Percentiles rank a stretch among this genome's conserved stretches.
Conservation (phyloP, 2,888 invertebrate genomes). For the Eutolmus rufibarbis region DNA sequence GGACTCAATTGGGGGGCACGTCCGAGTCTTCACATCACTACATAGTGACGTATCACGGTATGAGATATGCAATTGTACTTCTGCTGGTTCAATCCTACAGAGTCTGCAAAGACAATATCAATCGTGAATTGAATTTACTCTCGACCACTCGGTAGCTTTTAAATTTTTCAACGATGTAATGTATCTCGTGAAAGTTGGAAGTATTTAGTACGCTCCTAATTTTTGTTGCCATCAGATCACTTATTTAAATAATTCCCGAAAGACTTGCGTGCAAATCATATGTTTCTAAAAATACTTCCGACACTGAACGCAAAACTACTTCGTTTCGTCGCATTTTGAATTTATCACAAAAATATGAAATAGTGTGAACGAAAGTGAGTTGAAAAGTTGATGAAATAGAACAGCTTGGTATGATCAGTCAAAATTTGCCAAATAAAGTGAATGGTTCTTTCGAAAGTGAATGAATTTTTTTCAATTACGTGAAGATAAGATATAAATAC, state of each 20-base stretch:
- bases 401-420: neutral
- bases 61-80: neutral
- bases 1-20: slow-evolving; percentile 14
- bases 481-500: neutral
- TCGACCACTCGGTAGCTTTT: neutral
- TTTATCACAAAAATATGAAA: neutral
- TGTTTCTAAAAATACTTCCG: neutral
- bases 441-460: neutral
- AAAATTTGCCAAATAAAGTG: neutral
- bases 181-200: neutral
- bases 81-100: neutral
- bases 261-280: neutral
- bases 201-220: neutral
- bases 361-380: neutral
- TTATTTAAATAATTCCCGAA: neutral
- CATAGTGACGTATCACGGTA: neutral
- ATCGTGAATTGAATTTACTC: neutral
- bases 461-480: neutral
- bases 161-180: neutral
- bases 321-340: neutral
- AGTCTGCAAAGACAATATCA: neutral
- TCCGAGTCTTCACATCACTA: neutral
- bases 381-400: neutral
- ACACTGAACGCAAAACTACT: neutral
- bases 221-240: neutral